phyloP scores from a whole-genome alignment of 2,888 invertebrate genomes.

The Drosophila recens region DNA sequence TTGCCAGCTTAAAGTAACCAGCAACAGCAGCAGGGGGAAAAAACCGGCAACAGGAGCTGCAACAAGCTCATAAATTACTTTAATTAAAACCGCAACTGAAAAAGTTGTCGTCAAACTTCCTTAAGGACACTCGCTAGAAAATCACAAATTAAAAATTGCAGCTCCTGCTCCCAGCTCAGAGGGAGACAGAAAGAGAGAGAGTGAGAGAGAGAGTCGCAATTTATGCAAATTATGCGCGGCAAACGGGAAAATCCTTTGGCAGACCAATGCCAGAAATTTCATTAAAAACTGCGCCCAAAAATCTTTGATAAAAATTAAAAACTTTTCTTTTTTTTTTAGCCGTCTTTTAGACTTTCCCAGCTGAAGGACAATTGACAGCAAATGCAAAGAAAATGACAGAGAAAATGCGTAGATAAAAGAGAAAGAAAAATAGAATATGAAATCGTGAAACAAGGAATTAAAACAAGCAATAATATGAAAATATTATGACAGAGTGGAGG shows the following conservation, averaged over 20 bases:
- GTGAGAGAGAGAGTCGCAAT: conserved; percentile 19
- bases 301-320: conserved; percentile 75
- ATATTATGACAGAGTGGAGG: conserved; percentile 69
- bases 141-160: conserved; percentile 74
- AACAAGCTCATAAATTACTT: conserved; percentile 57
- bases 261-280: conserved; percentile 68
- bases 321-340: conserved; percentile 50
- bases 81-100: conserved; percentile 53
- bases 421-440: conserved; percentile 45
- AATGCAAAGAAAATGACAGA: conserved; percentile 37
- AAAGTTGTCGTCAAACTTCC: conserved; percentile 48
- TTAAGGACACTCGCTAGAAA: conserved; percentile 63
- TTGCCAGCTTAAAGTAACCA: conserved; percentile 54
- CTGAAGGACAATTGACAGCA: conserved; percentile 71
- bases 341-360: conserved; percentile 15
- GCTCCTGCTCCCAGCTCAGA: conserved; percentile 16
- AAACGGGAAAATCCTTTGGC: conserved; percentile 65
- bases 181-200: conserved; percentile 4
- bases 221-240: conserved; percentile 69
- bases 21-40: conserved; percentile 2
- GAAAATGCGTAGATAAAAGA: conserved; percentile 14
- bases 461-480: conserved; percentile 80
- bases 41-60: not conserved
- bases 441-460: conserved; percentile 76
- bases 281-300: conserved; percentile 72